phyloP scores from a whole-genome alignment of 37 sponge, comb jelly and placozoan species.

The Corticium candelabrum region DNA sequence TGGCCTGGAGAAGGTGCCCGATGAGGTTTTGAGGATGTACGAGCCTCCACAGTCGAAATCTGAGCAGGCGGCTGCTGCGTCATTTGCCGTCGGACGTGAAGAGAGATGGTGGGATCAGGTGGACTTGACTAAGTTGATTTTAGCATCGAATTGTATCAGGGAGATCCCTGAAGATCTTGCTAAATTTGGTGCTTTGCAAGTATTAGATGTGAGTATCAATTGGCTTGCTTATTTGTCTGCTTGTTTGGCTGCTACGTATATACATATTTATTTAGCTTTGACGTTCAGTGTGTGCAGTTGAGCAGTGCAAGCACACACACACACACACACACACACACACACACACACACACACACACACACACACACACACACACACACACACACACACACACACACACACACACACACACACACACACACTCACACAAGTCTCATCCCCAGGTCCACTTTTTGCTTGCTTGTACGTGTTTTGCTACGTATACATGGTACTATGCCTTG shows the following conservation, averaged over 20 bases:
- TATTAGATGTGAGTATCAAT: constrained; percentile 64
- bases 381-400: too few species aligned
- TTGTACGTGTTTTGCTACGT: too few species aligned
- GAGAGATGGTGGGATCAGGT: constrained; percentile 80
- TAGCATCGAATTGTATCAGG: constrained; percentile 48
- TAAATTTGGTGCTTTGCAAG: constrained; percentile 29
- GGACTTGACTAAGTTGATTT: constrained; percentile 55
- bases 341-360: too few species aligned
- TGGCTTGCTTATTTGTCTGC: background rate
- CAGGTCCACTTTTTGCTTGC: too few species aligned
- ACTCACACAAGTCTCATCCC: too few species aligned
- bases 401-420: too few species aligned
- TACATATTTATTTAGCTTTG: background rate
- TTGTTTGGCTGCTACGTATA: background rate
- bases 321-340: background rate
- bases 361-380: too few species aligned
- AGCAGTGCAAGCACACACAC: too few species aligned
- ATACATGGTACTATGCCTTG: too few species aligned
- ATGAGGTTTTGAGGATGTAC: constrained; percentile 55
- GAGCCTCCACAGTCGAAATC: background rate
- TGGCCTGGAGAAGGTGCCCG: constrained; percentile 32
- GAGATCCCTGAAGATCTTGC: constrained; percentile 60
- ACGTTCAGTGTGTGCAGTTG: background rate
- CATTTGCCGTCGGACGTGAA: background rate
- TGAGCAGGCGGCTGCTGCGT: background rate